phyloP scores from a whole-genome alignment of 2,113 vertebrate species.

The Lichenostomus cassidix region DNA sequence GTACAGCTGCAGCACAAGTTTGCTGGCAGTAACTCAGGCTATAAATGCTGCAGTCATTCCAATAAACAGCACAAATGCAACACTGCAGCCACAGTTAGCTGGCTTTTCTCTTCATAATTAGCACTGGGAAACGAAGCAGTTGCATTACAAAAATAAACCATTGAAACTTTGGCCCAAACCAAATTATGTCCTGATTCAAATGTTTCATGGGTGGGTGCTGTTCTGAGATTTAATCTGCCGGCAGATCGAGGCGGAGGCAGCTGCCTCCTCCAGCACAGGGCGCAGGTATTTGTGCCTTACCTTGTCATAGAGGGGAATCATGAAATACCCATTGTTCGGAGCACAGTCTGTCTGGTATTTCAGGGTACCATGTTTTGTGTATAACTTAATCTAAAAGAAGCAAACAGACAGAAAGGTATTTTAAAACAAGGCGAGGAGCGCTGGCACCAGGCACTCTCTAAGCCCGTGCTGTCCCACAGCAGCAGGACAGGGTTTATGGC shows the following conservation, averaged over 20 bases:
- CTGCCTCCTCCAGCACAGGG: neutral
- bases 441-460: neutral
- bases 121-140: neutral
- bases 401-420: neutral
- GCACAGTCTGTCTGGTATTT: constrained; percentile 99
- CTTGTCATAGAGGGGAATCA: constrained; percentile 99
- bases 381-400: constrained; percentile 87
- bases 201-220: fast-evolving
- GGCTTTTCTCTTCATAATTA: neutral
- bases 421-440: neutral
- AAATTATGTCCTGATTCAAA: neutral
- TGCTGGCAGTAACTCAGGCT: neutral
- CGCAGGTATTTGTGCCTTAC: constrained; percentile 59
- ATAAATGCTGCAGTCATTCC: neutral
- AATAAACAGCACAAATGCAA: neutral
- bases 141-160: neutral
- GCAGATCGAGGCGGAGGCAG: neutral
- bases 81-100: too few species aligned
- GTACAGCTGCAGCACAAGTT: neutral
- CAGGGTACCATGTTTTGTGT: constrained; percentile 96
- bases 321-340: constrained; percentile 98
- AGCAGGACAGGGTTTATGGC: neutral
- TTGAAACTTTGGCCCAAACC: neutral
- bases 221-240: fast-evolving
- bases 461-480: neutral